A percentile compares a stretch with the other conserved stretches of the same genome.
Evolutionary conservation across 1,140 invertebrate genomes (phyloP).

Genomic region (Bombus cullumanus): DNA sequence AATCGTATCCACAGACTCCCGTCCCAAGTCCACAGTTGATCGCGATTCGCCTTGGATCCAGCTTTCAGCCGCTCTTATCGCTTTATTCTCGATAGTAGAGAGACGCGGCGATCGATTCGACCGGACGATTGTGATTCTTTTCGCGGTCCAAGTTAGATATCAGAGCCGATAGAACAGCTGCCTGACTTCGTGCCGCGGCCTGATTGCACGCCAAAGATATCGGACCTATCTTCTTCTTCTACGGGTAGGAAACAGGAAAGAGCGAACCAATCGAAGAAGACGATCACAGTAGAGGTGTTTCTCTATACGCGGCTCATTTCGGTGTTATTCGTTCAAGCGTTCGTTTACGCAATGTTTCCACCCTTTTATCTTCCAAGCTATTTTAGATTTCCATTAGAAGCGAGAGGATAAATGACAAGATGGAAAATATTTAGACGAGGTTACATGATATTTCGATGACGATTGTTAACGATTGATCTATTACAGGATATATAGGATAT

Average conservation of each 20-base stretch:
- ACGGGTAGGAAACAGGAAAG: constrained; percentile 28
- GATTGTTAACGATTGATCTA: neutral
- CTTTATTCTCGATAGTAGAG: constrained; percentile 51
- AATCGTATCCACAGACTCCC: constrained; percentile 13
- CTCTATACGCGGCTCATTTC: constrained; percentile 12
- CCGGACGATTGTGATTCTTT: constrained; percentile 63
- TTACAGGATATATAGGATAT: too few relatives aligned
- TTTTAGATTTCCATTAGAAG: too few relatives aligned
- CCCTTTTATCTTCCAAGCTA: neutral
- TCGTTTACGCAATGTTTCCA: neutral
- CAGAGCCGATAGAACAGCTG: constrained; percentile 55
- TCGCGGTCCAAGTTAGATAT: constrained; percentile 50
- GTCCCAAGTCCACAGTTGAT: constrained; percentile 22
- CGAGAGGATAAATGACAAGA: too few relatives aligned
- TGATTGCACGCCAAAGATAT: constrained; percentile 61
- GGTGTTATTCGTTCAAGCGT: neutral
- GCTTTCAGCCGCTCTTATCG: constrained; percentile 45
- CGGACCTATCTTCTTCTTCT: constrained; percentile 49
- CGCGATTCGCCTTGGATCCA: constrained; percentile 27
- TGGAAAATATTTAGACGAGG: neutral
- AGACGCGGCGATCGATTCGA: constrained; percentile 45
- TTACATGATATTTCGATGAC: neutral
- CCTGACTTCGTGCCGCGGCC: constrained; percentile 57
- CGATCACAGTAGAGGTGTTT: neutral
- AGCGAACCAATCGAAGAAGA: neutral